Percentiles rank a stretch among this genome's conserved stretches.
Evolutionary conservation across 2,888 invertebrate genomes (phyloP).

Genomic region (Drosophila cognata): DNA sequence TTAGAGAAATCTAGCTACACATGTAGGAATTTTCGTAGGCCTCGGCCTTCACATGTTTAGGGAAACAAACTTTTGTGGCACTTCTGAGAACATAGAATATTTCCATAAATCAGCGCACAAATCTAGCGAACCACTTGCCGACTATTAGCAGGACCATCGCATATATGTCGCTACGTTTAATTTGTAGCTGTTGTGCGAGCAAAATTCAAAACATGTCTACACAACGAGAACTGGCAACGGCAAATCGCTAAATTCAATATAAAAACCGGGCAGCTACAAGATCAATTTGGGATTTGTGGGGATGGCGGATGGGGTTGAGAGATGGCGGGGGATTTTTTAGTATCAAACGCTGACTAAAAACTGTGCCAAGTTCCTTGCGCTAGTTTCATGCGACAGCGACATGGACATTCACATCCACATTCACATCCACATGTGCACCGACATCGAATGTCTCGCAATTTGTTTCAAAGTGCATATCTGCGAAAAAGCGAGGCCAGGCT

Average conservation of each 20-base stretch:
- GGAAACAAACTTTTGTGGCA: slow-evolving; percentile 47
- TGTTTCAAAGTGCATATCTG: slow-evolving; percentile 52
- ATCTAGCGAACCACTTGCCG: slow-evolving; percentile 55
- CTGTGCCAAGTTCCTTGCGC: slow-evolving; percentile 80
- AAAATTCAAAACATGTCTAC: slow-evolving; percentile 27
- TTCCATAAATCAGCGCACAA: slow-evolving; percentile 76
- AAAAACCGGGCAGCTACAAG: slow-evolving; percentile 33
- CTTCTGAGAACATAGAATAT: slow-evolving; percentile 34
- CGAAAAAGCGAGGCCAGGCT: slow-evolving; percentile 53
- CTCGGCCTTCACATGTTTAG: slow-evolving; percentile 41
- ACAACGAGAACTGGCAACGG: slow-evolving; percentile 32
- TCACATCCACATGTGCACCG: slow-evolving; percentile 16
- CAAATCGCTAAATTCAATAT: slow-evolving; percentile 48
- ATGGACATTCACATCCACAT: slow-evolving; percentile 53
- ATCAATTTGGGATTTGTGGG: not conserved
- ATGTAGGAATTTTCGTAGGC: not conserved
- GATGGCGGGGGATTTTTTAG: slow-evolving; percentile 32
- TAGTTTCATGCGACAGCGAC: slow-evolving; percentile 74
- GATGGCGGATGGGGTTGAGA: not conserved
- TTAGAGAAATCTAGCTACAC: slow-evolving; percentile 5
- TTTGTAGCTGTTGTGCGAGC: slow-evolving; percentile 48
- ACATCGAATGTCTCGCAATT: slow-evolving; percentile 55
- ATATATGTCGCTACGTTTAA: slow-evolving; percentile 65
- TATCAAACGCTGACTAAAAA: slow-evolving; percentile 69
- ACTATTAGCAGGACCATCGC: slow-evolving; percentile 54